Percentiles rank a stretch among this genome's conserved stretches.
phyloP scores from a whole-genome alignment of 2,113 vertebrate species.

The Centropus bengalensis region DNA sequence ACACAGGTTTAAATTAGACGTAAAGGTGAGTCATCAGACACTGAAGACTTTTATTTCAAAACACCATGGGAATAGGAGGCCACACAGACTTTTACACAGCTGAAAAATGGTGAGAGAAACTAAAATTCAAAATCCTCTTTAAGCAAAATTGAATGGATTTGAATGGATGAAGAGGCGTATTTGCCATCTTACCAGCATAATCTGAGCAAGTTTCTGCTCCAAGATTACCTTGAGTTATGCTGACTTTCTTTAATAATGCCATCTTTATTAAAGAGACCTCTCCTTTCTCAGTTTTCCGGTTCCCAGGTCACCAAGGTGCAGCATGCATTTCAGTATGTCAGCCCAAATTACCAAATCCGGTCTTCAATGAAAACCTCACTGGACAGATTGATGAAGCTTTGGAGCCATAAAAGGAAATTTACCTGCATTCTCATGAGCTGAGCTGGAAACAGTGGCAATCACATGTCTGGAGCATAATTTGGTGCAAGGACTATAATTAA shows the following conservation, averaged over 20 bases:
- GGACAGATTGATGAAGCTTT: neutral
- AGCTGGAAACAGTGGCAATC: neutral
- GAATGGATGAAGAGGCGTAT: fast-evolving
- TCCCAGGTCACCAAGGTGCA: neutral
- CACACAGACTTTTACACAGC: neutral
- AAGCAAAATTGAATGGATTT: neutral
- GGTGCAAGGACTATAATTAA: neutral
- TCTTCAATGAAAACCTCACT: neutral
- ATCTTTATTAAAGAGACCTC: neutral
- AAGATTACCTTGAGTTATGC: neutral
- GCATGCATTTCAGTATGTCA: neutral
- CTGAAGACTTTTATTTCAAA: neutral
- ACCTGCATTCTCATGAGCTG: neutral
- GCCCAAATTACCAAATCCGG: neutral
- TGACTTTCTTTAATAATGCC: neutral
- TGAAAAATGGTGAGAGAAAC: neutral
- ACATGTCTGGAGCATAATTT: neutral
- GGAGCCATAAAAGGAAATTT: neutral
- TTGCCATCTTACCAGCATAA: neutral
- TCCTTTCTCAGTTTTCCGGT: neutral
- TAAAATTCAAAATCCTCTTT: neutral
- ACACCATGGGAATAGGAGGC: neutral
- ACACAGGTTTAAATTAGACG: neutral
- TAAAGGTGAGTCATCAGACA: neutral
- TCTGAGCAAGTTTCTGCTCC: neutral